phyloP scores from a whole-genome alignment of 2,797 vertebrate genomes.

The Gymnopithys bicolor region DNA sequence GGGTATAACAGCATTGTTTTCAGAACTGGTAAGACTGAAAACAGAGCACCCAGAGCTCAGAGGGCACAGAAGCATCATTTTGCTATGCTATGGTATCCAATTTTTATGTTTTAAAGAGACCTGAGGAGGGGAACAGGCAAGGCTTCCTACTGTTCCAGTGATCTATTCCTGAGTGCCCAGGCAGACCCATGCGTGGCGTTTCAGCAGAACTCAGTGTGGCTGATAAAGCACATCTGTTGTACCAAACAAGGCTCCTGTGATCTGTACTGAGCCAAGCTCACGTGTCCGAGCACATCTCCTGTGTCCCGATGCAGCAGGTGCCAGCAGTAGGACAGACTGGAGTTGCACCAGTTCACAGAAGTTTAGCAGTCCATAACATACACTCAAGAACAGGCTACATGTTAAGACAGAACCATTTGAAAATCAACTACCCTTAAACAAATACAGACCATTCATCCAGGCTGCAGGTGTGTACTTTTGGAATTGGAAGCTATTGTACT shows the following conservation, averaged over 20 bases:
- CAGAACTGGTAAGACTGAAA: not conserved
- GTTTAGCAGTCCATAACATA: not conserved
- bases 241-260: not conserved
- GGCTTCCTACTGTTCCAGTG: not conserved
- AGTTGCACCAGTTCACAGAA: not conserved
- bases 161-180: not conserved
- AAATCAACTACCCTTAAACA: not conserved
- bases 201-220: not conserved
- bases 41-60: not conserved
- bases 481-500: not conserved
- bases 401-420: not conserved
- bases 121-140: not conserved
- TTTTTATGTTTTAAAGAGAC: not conserved
- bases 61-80: not conserved
- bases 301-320: not conserved
- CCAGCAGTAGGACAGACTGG: not conserved
- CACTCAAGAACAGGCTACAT: not conserved
- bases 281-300: not conserved
- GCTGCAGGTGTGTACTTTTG: not conserved
- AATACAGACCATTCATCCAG: not conserved
- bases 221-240: not conserved
- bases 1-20: not conserved
- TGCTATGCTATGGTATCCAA: not conserved
- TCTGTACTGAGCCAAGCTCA: not conserved
- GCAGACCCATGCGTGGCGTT: not conserved